Evolutionary conservation across 2,797 vertebrate genomes (phyloP), one percentile per base, ranked within the genome.

Genomic region (Argya squamiceps): DNA sequence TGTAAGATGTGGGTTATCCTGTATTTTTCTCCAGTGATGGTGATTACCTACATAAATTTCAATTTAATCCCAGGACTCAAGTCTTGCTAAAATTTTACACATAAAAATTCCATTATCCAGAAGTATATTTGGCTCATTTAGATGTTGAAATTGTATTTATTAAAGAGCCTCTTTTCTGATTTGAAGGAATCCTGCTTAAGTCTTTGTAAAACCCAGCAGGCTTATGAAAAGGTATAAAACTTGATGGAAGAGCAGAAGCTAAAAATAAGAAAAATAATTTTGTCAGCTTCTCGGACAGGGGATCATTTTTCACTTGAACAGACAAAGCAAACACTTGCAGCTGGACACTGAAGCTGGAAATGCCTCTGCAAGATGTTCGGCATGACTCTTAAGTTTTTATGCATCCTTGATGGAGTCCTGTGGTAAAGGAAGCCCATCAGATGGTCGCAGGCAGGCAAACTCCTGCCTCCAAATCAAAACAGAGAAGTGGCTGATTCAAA

Each of bases 31-130:
- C 59, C 47, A 91, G 62, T 94, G 92, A 93, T 94, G 89, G 81
- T 96, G 95, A 96, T 97, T 94, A 71, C 93, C 75, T 73, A 86
- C 84, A 81, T 87, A 64, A 78, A 89, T 97, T 97, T 96, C 78
- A 95, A 24, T 86, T 95, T 74, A 92, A 76, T 69, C 87, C 65
- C 67, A 76, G 65, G 92, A 92, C 89, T 94, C 77, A 89, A 74
- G 69, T 88, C 92, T 93, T 8, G 1, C 86, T 92, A 67, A 92
- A 87, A 88, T 70, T 69, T 69, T 18, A 21, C 50, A 43, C 47
- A 60, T 89, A 89, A 93, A 95, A 77, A 60, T 87, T 92, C 69
- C 49, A 68, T 85, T 84, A 88, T 82, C 43, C 71, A 41, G 93
- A 92, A 64, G 63, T 95, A 93, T 93, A 89, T 78, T 86, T 83